Base-by-base conservation (phyloP, 2,797 vertebrate species). In the Stomatorhinus walkeri region DNA sequence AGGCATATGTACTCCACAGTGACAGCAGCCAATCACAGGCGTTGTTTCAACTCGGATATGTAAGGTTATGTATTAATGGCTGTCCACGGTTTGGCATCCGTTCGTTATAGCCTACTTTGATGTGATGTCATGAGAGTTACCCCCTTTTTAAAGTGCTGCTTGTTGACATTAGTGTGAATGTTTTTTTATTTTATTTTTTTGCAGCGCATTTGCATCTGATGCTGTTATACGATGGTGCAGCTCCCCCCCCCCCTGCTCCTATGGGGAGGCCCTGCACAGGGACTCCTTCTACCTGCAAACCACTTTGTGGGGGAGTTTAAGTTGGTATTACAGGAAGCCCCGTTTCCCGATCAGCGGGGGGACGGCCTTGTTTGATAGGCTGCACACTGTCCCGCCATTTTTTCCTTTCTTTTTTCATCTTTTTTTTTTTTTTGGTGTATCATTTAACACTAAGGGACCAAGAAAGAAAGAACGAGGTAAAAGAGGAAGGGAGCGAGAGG, bases 381-480 rank as follows among this genome's bases (percentile, higher is more conserved):
- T 19, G 28, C 19, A 61, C 19, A 40, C 36, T 48, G 8, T 87
- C 36, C 43, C 68, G 54, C n/a, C 12, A 36, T 87, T n/a, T 87
- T 24, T 64, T 46, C 43, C 3, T 64, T 46, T 36, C 49, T 32
- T 9, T 19, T 64, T 24, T 6, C 0, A 28, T 64, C 8, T 32
- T 61, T 43, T 6, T 28, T 16, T 28, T 86, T 28, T 84, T 51
- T 84, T 84, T 28, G 24, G 51, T 40, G 8, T 52, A 59, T 87
- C 52, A 87, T 87, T 87, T 54, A 90, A 88, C 90, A 90, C 87
- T 90, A 90, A 93, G 89, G 91, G 85, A 91, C 92, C 92, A 90
- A 90, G 90, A 90, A 87, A 89, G 87, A 89, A 88, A 90, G 90
- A 90, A 92, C 92, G 90, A 88, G 91, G 72, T 87, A 51, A 88